A percentile compares a stretch with the other conserved stretches of the same genome.
Conservation (phyloP, 2,888 invertebrate genomes). For the Diaphora mendica region DNA sequence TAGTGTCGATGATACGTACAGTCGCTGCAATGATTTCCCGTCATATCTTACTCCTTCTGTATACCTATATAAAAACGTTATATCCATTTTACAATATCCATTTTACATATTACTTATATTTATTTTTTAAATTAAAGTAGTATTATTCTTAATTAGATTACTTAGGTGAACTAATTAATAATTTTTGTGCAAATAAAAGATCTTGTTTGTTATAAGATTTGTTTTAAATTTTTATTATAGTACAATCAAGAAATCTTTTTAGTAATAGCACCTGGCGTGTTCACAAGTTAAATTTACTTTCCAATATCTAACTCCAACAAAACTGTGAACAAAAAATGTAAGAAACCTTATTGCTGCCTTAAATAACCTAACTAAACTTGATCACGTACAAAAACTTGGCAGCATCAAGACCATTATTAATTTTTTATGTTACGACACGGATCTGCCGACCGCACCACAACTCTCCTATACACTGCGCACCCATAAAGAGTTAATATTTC, state of each 20-base stretch:
- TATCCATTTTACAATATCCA: too few species aligned
- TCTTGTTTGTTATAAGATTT: neutral
- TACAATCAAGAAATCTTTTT: neutral
- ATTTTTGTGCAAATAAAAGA: neutral
- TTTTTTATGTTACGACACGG: constrained; percentile 77
- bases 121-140: neutral
- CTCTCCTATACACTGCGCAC: constrained; percentile 76
- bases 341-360: constrained; percentile 53
- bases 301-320: constrained; percentile 30
- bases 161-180: neutral
- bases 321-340: constrained; percentile 40
- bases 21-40: too few species aligned
- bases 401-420: constrained; percentile 71
- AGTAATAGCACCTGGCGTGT: neutral
- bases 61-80: too few species aligned
- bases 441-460: constrained; percentile 66
- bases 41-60: too few species aligned
- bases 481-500: constrained; percentile 86
- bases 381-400: constrained; percentile 69
- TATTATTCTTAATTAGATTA: neutral
- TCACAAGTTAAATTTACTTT: constrained; percentile 19
- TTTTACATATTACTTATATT: neutral
- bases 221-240: neutral
- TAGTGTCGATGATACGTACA: too few species aligned
- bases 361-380: constrained; percentile 61